A percentile compares a stretch with the other conserved stretches of the same genome.
Evolutionary conservation across 2,113 vertebrate genomes (phyloP).

Genomic region (Hirundichthys speculiger): DNA sequence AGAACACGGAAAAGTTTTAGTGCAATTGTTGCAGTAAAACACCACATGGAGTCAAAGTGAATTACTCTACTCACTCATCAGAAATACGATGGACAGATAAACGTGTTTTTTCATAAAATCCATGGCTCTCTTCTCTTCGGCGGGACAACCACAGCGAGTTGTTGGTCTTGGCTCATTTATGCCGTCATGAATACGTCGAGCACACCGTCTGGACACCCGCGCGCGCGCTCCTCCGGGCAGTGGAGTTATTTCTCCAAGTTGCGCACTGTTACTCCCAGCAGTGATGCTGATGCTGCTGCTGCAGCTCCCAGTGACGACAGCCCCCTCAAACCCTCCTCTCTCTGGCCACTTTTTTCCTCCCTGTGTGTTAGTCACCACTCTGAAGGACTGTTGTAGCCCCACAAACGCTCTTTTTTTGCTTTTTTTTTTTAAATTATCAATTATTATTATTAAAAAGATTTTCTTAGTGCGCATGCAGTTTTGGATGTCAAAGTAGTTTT

Average conservation of each 20-base stretch:
- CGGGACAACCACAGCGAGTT: conserved; percentile 45
- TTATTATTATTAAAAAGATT: too few relatives aligned
- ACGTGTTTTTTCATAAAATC: conserved; percentile 59
- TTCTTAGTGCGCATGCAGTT: too few relatives aligned
- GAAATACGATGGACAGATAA: conserved; percentile 60
- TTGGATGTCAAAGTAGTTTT: too few relatives aligned
- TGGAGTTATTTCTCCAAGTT: conserved; percentile 54
- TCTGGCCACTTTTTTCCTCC: not conserved
- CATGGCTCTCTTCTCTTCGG: conserved; percentile 66
- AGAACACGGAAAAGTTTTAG: not conserved
- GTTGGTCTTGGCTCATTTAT: conserved; percentile 43
- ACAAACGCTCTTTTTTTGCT: conserved; percentile 11
- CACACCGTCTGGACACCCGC: not conserved
- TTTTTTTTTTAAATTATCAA: too few relatives aligned
- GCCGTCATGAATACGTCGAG: conserved; percentile 40
- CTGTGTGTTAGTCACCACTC: conserved; percentile 32
- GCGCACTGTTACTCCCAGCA: conserved; percentile 64
- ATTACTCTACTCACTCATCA: conserved; percentile 68
- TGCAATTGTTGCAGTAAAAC: too few relatives aligned
- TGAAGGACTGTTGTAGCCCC: conserved; percentile 24
- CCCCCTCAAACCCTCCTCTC: not conserved
- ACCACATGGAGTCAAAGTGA: conserved; percentile 8
- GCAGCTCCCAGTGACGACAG: conserved; percentile 58
- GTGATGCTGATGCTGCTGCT: conserved; percentile 77
- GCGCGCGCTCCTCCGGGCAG: conserved; percentile 34